Evolutionary conservation across 2,888 invertebrate genomes (phyloP).

Genomic region (Zaprionus obscuricornis): DNA sequence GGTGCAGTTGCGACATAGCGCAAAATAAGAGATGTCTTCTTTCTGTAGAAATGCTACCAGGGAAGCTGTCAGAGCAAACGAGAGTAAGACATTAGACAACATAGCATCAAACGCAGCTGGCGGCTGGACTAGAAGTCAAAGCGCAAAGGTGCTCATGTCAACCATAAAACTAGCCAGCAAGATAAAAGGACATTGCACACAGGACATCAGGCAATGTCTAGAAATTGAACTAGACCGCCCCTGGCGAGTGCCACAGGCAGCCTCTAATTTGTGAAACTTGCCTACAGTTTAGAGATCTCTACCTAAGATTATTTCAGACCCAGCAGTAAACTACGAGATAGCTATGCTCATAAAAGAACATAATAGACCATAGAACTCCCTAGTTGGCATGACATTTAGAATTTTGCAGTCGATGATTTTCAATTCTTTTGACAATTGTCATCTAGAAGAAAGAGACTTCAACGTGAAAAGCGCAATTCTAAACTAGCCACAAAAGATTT

Average conservation of each 20-base stretch:
- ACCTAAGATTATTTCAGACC: slow-evolving; percentile 12
- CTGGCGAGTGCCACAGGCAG: slow-evolving; percentile 50
- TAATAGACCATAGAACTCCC: too few species aligned
- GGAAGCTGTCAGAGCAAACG: slow-evolving; percentile 54
- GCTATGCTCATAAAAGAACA: slow-evolving; percentile 55
- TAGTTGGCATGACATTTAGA: slow-evolving; percentile 64
- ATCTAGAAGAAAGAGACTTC: slow-evolving; percentile 2
- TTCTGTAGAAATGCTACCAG: slow-evolving; percentile 65
- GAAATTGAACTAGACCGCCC: slow-evolving; percentile 52
- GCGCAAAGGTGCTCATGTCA: slow-evolving; percentile 60
- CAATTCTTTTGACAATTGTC: slow-evolving; percentile 40
- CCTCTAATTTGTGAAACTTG: slow-evolving; percentile 75
- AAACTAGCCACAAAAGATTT: slow-evolving; percentile 68
- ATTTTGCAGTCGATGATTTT: slow-evolving; percentile 78
- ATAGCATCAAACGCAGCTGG: slow-evolving; percentile 63
- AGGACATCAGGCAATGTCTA: slow-evolving; percentile 2
- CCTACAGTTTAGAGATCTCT: slow-evolving; percentile 65
- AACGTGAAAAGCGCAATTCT: slow-evolving; percentile 75
- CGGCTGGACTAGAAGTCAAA: slow-evolving; percentile 55
- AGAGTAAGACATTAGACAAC: slow-evolving; percentile 60
- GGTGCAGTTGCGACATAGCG: too few species aligned
- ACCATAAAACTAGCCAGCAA: slow-evolving; percentile 65
- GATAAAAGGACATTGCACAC: slow-evolving; percentile 47
- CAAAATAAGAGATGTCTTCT: slow-evolving; percentile 5
- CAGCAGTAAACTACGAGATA: too few species aligned